Conservation (phyloP, 2,888 invertebrate species). For the Ophion ventricosus region DNA sequence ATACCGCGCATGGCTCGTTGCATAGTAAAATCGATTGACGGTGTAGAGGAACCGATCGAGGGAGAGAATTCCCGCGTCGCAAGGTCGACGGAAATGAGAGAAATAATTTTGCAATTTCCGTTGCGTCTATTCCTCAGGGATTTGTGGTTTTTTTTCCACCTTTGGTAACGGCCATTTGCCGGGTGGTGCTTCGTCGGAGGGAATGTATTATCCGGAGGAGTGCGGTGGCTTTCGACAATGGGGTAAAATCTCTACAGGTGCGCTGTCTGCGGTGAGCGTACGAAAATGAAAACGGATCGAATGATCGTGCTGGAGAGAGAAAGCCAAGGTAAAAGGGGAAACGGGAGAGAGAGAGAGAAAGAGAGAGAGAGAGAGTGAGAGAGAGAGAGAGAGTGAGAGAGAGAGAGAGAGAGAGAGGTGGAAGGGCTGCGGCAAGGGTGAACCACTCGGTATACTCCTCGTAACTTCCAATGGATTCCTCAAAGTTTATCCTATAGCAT, state of each 20-base stretch:
- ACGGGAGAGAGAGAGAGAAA: too few species aligned
- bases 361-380: too few species aligned
- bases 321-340: constrained; percentile 62
- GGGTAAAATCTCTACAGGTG: constrained; percentile 25
- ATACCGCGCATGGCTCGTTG: background rate
- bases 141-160: constrained; percentile 8
- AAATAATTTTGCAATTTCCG: constrained; percentile 55
- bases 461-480: constrained; percentile 71
- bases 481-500: constrained; percentile 67
- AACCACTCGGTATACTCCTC: constrained; percentile 64
- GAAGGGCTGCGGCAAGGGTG: background rate
- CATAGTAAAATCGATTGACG: background rate
- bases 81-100: constrained; percentile 40
- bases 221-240: constrained; percentile 69
- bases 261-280: constrained; percentile 65
- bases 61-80: constrained; percentile 16
- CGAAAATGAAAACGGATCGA: constrained; percentile 74
- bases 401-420: background rate
- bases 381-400: constrained; percentile 15
- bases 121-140: constrained; percentile 21
- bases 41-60: constrained; percentile 9
- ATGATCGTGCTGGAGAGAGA: constrained; percentile 66
- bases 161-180: background rate
- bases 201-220: constrained; percentile 30
- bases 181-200: constrained; percentile 13